Base-by-base conservation (phyloP, 2,797 vertebrate genomes). In the Pangasius larnaudii region DNA sequence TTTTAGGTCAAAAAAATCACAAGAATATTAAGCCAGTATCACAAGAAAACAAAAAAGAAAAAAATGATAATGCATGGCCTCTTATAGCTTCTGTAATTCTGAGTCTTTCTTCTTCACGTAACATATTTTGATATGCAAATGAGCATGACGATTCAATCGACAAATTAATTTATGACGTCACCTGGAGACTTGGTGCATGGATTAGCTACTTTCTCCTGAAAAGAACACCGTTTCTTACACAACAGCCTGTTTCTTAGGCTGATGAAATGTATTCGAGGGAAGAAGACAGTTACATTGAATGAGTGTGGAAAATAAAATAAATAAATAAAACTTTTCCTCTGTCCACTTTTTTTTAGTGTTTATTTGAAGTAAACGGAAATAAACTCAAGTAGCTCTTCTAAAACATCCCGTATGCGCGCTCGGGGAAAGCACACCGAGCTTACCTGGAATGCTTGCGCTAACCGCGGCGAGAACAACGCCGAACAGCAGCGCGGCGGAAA, bases 371-470 rank as follows among this genome's bases (percentile, higher is more conserved):
- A 39, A 58, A 53, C 7, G 14, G 24, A 56, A 72, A 49, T 11
- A 49, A 81, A 59, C 65, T 42, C 19, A 3, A 9, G 22, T 49
- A 16, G 19, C 39, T 19, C 4, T 39, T 36, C 19, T 5, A 7
- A 46, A 53, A 19, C 3, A 10, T 69, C 24, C n/a, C 33, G 24
- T 69, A 24, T 69, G 53, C 18, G 4, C 4, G 16, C 14, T 27
- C 5, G 33, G 30, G 30, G 77, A 19, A 19, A 13, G 5, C 10
- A 14, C 53, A n/a, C 58, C 0, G 83, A 36, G 22, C 90, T 90
- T 94, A 96, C 96, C 95, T 93, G 94, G 92, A 2, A 91, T 58
- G 85, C 93, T 92, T 1, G 91, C 90, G n/a, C 91, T 67, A 90
- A 90, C 91, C 18, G 74, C 78, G 51, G 82, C 72, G 3, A 94